Conservation (phyloP, 2,797 vertebrate genomes). For the Chiloscyllium punctatum region DNA sequence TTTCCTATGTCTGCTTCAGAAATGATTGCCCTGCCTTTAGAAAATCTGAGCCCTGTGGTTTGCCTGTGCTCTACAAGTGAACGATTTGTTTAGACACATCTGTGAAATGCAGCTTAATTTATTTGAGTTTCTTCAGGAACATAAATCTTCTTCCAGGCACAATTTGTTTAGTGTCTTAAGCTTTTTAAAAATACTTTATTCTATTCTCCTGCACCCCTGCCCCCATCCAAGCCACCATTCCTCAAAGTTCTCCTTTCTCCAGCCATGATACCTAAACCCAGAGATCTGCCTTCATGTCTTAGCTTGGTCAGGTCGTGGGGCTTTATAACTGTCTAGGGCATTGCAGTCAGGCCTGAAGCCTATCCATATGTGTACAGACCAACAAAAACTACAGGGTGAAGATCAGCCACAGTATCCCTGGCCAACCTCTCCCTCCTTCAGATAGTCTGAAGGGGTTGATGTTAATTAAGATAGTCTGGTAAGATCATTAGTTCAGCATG, state of each 20-base stretch:
- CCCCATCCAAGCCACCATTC: neutral
- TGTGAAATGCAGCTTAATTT: neutral
- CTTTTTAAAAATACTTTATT: neutral
- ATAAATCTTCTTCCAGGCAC: neutral
- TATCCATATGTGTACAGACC: neutral
- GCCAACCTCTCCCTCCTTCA: neutral
- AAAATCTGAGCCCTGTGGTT: neutral
- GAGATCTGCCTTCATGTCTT: neutral
- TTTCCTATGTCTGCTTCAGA: too few species aligned
- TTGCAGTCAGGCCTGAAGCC: neutral
- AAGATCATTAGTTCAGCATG: neutral
- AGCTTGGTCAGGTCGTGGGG: neutral
- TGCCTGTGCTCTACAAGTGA: neutral
- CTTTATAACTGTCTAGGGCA: neutral
- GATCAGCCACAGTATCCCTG: neutral
- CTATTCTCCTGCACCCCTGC: neutral
- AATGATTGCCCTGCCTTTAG: too few species aligned
- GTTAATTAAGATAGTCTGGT: neutral
- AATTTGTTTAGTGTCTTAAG: neutral
- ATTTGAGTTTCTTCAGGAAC: neutral
- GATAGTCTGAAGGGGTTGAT: too few species aligned
- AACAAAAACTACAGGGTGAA: neutral
- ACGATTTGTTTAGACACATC: neutral
- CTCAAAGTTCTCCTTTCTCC: neutral
- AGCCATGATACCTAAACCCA: neutral